Base-by-base conservation (phyloP, 2,113 vertebrate genomes). In the Todiramphus chloris region DNA sequence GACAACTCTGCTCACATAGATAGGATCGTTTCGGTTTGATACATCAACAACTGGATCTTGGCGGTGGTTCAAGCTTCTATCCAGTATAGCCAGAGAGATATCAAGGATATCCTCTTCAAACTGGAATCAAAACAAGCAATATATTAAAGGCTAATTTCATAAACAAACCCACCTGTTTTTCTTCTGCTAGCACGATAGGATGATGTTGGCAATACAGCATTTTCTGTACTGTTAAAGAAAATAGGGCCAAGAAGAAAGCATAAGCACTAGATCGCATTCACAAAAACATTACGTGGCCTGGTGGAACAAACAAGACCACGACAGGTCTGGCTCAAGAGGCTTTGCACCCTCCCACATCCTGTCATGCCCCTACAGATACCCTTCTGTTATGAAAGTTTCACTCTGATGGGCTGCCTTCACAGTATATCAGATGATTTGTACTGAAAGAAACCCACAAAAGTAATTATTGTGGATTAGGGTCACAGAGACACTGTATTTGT, bases 31-130 rank as follows among this genome's bases (percentile, higher is more conserved):
- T 28, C 95, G 2, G 13, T 58, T 43, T 64, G 91, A 81, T 7
- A 94, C 78, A 4, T 97, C 97, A 39, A 5, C 25, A 20, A 70
- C 89, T 13, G 96, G 92, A 39, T 96, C 87, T 75, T 94, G 11
- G 3, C 23, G 66, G 56, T 93, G 88, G 35, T 8, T 89, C 89
- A 94, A 44, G 90, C 89, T 97, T 64, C 91, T 74, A 16, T 97
- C 97, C 93, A 97, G 67, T 7, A 97, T 56, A 33, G 83, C 64
- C 73, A 97, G 88, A 41, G 91, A 96, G 77, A 96, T 96, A 31
- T 97, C 95, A 44, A 97, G 87, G 60, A 97, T 93, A 62, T 80
- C 91, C 43, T 97, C 97, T 82, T 96, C 97, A 85, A 97, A 97
- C 97, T 97, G 76, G 20, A 86, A 87, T 50, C 18, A 59, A 87